These are phyloP conservation scores for Macrochelys suwanniensis DNA, from an alignment of 2,797 vertebrate species.

Conservation along the genomic window DNA sequence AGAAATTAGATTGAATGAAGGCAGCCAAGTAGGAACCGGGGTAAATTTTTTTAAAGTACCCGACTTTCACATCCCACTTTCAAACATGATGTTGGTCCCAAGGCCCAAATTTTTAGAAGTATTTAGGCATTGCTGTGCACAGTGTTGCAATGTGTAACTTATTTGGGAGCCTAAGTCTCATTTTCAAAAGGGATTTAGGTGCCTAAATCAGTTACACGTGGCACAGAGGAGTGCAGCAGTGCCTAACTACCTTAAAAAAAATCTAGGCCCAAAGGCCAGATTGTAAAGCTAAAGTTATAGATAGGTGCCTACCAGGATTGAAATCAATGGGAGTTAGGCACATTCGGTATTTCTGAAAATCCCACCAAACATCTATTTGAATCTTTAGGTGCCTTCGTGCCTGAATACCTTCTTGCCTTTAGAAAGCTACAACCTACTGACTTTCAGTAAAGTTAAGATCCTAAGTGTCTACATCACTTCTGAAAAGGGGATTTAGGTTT, in stretches of 20 bases:
- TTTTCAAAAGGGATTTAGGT: neutral
- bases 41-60: neutral
- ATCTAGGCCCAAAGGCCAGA: neutral
- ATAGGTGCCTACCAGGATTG: neutral
- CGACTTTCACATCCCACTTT: neutral
- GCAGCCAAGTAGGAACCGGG: neutral
- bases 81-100: neutral
- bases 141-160: neutral
- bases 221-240: neutral
- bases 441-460: accelerated
- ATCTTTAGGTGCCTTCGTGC: neutral
- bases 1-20: neutral
- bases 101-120: neutral
- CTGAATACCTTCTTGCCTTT: neutral
- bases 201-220: neutral
- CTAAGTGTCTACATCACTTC: neutral
- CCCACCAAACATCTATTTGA: too few species aligned
- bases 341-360: too few species aligned
- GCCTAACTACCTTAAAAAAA: neutral
- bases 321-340: neutral
- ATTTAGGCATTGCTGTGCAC: neutral
- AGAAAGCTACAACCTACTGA: neutral
- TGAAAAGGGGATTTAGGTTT: neutral
- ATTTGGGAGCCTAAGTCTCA: neutral
- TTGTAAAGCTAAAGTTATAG: neutral